Conservation (phyloP, 2,113 vertebrate genomes). For the Diadophis punctatus region DNA sequence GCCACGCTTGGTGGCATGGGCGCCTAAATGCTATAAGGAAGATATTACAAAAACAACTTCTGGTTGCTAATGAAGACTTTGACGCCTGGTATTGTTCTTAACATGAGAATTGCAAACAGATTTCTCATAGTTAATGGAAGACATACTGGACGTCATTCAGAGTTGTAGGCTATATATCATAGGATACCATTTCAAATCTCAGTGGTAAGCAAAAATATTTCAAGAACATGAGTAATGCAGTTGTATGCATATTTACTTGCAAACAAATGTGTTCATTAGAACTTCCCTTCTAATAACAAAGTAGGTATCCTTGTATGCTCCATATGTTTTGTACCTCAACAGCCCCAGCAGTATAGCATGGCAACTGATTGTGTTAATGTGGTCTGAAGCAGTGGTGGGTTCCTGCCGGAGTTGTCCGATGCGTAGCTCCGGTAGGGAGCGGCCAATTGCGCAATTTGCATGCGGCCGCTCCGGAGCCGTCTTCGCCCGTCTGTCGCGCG, state of each 20-base stretch:
- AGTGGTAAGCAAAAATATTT: neutral
- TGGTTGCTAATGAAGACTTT: conserved; percentile 62
- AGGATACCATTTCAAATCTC: neutral
- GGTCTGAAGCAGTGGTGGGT: no score
- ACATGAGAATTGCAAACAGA: conserved; percentile 46
- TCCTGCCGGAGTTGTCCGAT: no score
- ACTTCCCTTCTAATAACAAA: neutral
- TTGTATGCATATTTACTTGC: neutral
- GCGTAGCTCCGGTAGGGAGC: no score
- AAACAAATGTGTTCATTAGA: neutral
- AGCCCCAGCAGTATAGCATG: neutral
- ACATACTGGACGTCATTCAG: no score
- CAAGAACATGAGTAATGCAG: neutral
- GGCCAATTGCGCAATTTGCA: no score
- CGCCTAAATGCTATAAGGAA: conserved; percentile 63
- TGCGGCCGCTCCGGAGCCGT: no score
- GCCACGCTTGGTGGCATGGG: no score
- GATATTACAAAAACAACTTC: conserved; percentile 73
- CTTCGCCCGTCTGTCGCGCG: no score
- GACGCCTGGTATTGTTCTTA: conserved; percentile 49
- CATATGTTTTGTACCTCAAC: neutral
- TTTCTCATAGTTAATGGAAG: neutral
- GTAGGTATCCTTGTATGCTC: neutral
- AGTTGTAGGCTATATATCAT: neutral
- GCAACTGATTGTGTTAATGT: neutral